Conservation (phyloP, 2,888 invertebrate species). For the Hydropsyche betteni region DNA sequence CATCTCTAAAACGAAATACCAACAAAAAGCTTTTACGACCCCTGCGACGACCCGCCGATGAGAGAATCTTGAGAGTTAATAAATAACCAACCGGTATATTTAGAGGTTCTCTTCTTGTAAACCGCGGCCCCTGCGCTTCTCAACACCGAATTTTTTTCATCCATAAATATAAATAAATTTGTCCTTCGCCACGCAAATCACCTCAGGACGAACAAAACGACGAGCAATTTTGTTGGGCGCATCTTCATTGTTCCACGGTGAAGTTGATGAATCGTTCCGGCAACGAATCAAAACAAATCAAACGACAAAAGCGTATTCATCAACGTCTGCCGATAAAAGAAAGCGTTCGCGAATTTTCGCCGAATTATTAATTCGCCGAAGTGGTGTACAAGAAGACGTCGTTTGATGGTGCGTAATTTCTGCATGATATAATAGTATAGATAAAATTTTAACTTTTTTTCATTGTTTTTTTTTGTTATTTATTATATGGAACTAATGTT, state of each 20-base stretch:
- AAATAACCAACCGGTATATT: slow-evolving; percentile 21
- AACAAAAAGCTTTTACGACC: slow-evolving; percentile 27
- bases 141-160: neutral
- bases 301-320: slow-evolving; percentile 29
- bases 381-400: slow-evolving; percentile 5
- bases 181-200: neutral
- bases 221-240: neutral
- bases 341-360: slow-evolving; percentile 3
- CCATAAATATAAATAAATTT: slow-evolving; percentile 6
- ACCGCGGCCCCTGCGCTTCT: neutral
- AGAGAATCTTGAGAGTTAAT: slow-evolving; percentile 21
- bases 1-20: slow-evolving; percentile 7
- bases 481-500: no score
- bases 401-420: neutral
- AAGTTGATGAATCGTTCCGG: slow-evolving; percentile 17
- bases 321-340: slow-evolving; percentile 29
- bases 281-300: slow-evolving; percentile 26
- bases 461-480: no score
- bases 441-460: no score
- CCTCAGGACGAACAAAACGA: neutral
- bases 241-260: slow-evolving; percentile 17
- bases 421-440: no score
- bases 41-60: neutral
- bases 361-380: neutral
- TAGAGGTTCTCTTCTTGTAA: neutral